Percentiles rank a stretch among this genome's conserved stretches.
phyloP scores from a whole-genome alignment of 2,113 vertebrate species.

The Elephantulus edwardii region DNA sequence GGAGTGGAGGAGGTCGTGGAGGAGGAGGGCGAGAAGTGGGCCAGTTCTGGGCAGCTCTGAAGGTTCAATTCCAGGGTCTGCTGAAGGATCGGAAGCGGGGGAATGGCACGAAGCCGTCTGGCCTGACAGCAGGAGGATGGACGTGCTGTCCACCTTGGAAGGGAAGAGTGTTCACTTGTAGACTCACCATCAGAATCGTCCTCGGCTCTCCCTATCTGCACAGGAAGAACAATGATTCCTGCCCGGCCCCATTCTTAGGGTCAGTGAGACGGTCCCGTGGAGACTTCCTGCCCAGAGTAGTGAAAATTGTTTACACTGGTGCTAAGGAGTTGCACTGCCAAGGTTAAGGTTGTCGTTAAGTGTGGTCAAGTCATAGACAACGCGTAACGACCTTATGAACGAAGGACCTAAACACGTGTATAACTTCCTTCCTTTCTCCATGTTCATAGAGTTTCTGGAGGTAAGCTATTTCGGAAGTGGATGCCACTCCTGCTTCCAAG shows the following conservation, averaged over 20 bases:
- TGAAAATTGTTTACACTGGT: not conserved
- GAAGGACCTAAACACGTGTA: no score
- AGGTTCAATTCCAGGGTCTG: not conserved
- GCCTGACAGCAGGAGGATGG: not conserved
- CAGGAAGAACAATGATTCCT: not conserved
- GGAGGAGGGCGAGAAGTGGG: fast-evolving
- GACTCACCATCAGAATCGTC: no score
- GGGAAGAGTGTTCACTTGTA: not conserved
- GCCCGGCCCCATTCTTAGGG: no score
- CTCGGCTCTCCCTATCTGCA: not conserved
- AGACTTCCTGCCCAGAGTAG: not conserved
- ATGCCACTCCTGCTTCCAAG: no score
- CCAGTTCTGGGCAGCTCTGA: not conserved
- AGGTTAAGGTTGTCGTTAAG: no score
- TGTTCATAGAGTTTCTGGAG: no score
- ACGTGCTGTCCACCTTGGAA: fast-evolving
- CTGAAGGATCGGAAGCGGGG: not conserved
- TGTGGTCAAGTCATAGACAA: no score
- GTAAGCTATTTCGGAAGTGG: no score
- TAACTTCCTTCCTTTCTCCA: no score
- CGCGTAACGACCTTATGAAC: no score
- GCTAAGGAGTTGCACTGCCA: no score
- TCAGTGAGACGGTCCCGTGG: not conserved
- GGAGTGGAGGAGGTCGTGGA: fast-evolving
- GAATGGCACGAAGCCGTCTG: not conserved